A percentile compares a stretch with the other conserved stretches of the same genome.
Evolutionary conservation across 2,797 vertebrate species (phyloP).

Genomic region (Hapalemur alaotrensis): DNA sequence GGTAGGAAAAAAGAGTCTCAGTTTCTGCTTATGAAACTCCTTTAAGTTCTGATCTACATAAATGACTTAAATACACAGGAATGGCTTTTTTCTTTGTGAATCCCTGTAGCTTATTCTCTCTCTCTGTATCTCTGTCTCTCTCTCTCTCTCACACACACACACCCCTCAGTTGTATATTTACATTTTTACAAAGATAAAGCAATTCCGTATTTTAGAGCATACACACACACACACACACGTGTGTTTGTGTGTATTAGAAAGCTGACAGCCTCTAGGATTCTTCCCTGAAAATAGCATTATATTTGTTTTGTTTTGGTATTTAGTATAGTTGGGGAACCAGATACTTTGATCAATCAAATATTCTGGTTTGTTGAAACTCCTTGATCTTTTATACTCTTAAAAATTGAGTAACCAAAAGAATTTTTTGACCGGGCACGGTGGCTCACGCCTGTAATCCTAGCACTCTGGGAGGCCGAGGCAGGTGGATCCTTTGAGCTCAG

Average conservation of each 20-base stretch:
- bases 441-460: too few relatives aligned
- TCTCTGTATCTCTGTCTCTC: not conserved
- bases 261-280: not conserved
- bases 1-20: not conserved
- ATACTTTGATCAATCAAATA: not conserved
- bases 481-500: too few relatives aligned
- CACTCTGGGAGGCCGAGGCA: too few relatives aligned
- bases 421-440: not conserved
- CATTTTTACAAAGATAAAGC: not conserved
- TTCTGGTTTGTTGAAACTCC: not conserved
- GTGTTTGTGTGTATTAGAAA: not conserved
- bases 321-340: not conserved
- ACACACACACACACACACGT: too few relatives aligned
- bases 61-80: not conserved
- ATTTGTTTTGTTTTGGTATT: not conserved
- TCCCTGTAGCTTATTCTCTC: not conserved
- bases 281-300: not conserved
- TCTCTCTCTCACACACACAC: accelerated
- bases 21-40: not conserved
- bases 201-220: not conserved
- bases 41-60: not conserved
- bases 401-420: not conserved
- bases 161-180: not conserved
- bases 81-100: not conserved
- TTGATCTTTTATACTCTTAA: not conserved